phyloP scores from a whole-genome alignment of 2,888 invertebrate species.

The Caenorhabditis macrosperma region DNA sequence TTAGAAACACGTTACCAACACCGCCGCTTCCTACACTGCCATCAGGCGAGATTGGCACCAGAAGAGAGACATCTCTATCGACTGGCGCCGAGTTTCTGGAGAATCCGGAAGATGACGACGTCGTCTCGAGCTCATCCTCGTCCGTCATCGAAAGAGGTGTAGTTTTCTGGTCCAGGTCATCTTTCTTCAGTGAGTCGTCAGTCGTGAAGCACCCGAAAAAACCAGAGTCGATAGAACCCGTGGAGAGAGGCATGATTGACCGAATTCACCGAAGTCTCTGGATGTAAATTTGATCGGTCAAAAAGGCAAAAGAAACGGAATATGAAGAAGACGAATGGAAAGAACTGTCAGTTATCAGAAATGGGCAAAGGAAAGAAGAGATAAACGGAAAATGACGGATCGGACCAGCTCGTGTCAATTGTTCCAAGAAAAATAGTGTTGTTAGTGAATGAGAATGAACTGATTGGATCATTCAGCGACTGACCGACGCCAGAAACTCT shows the following conservation, averaged over 20 bases:
- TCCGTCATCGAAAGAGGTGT: constrained; percentile 19
- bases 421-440: constrained; percentile 14
- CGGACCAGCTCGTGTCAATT: constrained; percentile 42
- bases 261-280: too few relatives aligned
- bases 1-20: background rate
- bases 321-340: background rate
- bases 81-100: background rate
- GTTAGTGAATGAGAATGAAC: constrained; percentile 18
- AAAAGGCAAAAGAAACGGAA: too few relatives aligned
- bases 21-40: background rate
- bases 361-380: background rate
- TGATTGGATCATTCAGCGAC: too few relatives aligned
- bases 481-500: constrained; percentile 27
- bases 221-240: constrained; percentile 60
- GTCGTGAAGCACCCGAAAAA: constrained; percentile 29
- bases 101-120: constrained; percentile 13
- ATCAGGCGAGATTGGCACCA: background rate
- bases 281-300: too few relatives aligned
- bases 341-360: background rate
- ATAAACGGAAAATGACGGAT: constrained; percentile 4
- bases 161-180: constrained; percentile 1
- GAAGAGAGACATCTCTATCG: background rate
- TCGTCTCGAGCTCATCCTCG: background rate
- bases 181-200: constrained; percentile 15
- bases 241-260: constrained; percentile 48